These are phyloP conservation scores for Falco novaeseelandiae DNA, from an alignment of 2,797 vertebrate species.

Conservation along the genomic window DNA sequence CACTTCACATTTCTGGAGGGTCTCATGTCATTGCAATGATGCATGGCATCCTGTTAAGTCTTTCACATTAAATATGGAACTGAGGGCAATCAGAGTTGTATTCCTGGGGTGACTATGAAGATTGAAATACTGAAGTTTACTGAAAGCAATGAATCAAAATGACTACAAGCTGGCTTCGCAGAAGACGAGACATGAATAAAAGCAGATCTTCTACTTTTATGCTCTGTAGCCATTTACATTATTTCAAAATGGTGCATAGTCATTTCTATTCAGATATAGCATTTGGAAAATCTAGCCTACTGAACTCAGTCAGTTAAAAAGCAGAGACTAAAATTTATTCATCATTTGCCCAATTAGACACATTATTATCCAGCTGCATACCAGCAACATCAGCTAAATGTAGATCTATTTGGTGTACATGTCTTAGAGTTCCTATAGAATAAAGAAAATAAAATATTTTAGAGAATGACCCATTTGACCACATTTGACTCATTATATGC, in stretches of 20 bases:
- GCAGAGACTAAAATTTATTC: background rate
- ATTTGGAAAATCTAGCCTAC: background rate
- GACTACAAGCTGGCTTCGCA: background rate
- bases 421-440: background rate
- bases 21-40: background rate
- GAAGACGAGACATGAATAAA: background rate
- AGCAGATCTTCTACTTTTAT: background rate
- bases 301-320: background rate
- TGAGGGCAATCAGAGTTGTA: background rate
- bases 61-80: background rate
- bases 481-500: background rate
- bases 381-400: background rate
- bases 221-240: background rate
- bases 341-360: background rate
- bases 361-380: background rate
- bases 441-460: background rate
- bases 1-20: background rate
- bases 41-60: background rate
- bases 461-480: background rate
- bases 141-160: constrained; percentile 29
- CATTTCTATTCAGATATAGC: background rate
- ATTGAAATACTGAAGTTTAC: constrained; percentile 12
- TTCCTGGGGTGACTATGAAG: background rate
- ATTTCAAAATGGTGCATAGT: background rate
- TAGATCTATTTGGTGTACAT: background rate